These are phyloP conservation scores for Tenthredo distinguenda DNA, from an alignment of 2,888 invertebrate genomes.

Conservation along the genomic window DNA sequence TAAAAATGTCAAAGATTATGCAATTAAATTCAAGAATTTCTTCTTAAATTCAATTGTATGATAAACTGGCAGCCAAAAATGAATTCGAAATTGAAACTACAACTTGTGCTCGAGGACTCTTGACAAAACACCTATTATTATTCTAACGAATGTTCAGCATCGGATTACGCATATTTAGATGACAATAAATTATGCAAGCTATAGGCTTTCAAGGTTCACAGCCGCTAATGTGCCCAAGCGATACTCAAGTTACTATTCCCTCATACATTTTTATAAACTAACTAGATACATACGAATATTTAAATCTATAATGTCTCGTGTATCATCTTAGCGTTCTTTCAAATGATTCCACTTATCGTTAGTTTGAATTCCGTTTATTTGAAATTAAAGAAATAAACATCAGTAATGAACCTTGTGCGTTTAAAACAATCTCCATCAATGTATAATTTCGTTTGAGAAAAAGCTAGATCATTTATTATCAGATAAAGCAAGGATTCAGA, in stretches of 20 bases:
- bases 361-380: neutral
- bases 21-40: neutral
- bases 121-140: neutral
- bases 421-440: neutral
- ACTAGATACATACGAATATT: neutral
- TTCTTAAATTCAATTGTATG: neutral
- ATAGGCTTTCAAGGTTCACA: constrained; percentile 62
- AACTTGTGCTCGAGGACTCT: neutral
- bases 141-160: constrained; percentile 4
- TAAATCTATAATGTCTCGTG: neutral
- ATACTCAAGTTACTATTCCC: constrained; percentile 4
- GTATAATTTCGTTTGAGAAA: neutral
- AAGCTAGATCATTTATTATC: neutral
- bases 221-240: constrained; percentile 61
- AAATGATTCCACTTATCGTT: neutral
- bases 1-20: neutral
- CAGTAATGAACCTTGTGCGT: neutral
- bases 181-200: constrained; percentile 40
- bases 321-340: neutral
- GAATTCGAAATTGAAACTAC: neutral
- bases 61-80: constrained; percentile 24
- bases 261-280: neutral
- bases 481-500: constrained; percentile 27
- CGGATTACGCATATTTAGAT: neutral
- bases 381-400: neutral